phyloP scores from a whole-genome alignment of 1,140 invertebrate genomes.

The Drosophila littoralis region DNA sequence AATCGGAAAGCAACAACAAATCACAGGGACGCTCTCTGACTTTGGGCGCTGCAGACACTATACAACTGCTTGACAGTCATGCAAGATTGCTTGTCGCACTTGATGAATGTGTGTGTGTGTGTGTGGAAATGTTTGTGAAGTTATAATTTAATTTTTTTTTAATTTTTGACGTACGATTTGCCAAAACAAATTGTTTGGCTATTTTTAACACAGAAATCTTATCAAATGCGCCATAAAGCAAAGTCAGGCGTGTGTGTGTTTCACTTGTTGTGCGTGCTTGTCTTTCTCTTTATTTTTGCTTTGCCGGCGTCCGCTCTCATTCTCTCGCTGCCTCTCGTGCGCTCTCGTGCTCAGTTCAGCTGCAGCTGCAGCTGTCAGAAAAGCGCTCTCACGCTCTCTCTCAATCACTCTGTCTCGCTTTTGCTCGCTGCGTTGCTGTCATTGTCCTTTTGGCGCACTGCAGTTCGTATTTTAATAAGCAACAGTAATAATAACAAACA shows the following conservation, averaged over 20 bases:
- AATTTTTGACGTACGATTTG: conserved; percentile 5
- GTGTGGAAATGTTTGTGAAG: conserved; percentile 26
- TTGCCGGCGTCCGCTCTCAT: conserved; percentile 54
- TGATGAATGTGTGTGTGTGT: not conserved
- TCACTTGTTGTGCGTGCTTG: conserved; percentile 68
- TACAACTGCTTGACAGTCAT: conserved; percentile 27
- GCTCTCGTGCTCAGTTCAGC: conserved; percentile 32
- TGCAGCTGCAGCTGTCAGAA: conserved; percentile 37
- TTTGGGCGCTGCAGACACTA: conserved; percentile 14
- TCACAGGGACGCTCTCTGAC: conserved; percentile 7
- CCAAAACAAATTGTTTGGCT: conserved; percentile 5
- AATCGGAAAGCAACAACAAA: conserved; percentile 34
- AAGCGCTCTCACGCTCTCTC: conserved; percentile 2
- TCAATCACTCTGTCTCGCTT: not conserved
- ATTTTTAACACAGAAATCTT: conserved; percentile 34
- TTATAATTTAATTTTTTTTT: conserved; percentile 3
- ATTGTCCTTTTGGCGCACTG: conserved; percentile 52
- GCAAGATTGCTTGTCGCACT: conserved; percentile 1
- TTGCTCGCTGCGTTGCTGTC: conserved; percentile 18
- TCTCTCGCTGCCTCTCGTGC: not conserved
- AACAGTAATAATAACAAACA: conserved; percentile 49
- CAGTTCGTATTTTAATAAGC: conserved; percentile 38
- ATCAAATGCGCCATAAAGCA: conserved; percentile 25
- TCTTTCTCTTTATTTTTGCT: conserved; percentile 26
- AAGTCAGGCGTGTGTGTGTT: conserved; percentile 20